Base-by-base conservation (phyloP, 64 coral and sea anemone species). In the Trachythela sp. region DNA sequence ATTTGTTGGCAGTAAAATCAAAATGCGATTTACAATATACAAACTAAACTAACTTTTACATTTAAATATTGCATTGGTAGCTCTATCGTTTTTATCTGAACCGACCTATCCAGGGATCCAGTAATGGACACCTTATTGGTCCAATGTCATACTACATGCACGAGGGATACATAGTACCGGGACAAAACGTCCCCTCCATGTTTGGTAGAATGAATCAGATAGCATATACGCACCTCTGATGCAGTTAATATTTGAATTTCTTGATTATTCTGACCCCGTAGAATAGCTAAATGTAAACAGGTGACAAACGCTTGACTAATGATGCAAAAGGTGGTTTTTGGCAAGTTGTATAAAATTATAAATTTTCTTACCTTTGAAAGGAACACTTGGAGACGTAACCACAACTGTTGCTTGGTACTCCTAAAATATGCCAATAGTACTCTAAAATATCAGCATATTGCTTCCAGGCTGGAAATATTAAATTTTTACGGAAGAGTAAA, bases 341-440 rank as follows among this genome's bases (percentile, higher is more conserved):
- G n/a, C n/a, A 2, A 2, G 68, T 24, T 72, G 49, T 7, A 27
- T n/a, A 8, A 64, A n/a, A 64, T 1, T 80, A n/a, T 18, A 29
- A 9, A 14, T 17, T 35, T 35, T 41, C 30, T 89, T 1, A 98
- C 95, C 95, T 98, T 94, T 94, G 84, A 94, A 98, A 32, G 95
- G 93, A 87, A 98, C 95, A 88, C 92, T 98, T 35, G 95, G 95
- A 2, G 93, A 88, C 20, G 95, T 98, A 54, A 98, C 85, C 24
- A 98, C 94, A 35, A 98, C 88, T 54, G 60, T 83, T 70, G 95
- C 90, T 67, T 92, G 91, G 52, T 94, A 98, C 64, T 98, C 95
- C 95, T 97, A 27, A 51, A 60, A 85, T 20, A 9, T 41, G n/a
- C 54, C 64, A 59, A 6, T 20, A 48, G 42, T 45, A 45, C 11